phyloP scores from a whole-genome alignment of 1,140 invertebrate genomes.

The Adoxophyes honmai region DNA sequence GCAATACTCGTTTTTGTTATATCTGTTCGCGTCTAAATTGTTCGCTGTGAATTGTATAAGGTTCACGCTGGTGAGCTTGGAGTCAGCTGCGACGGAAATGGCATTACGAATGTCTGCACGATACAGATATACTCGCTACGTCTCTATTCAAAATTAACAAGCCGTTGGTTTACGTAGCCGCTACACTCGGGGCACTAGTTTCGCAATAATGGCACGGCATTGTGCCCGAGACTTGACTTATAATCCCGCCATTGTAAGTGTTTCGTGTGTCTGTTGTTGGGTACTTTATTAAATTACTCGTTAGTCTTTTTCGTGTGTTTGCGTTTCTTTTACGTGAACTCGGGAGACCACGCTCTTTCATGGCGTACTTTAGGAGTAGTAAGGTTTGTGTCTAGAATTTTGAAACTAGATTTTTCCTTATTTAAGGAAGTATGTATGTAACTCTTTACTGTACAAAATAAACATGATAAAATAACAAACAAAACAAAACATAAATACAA shows the following conservation, averaged over 20 bases:
- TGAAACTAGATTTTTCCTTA: no score
- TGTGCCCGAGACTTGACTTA: slow-evolving; percentile 14
- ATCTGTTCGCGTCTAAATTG: slow-evolving; percentile 26
- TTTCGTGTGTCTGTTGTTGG: slow-evolving; percentile 7
- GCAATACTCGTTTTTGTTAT: no score
- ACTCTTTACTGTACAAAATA: no score
- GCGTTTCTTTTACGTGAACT: no score
- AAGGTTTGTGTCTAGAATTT: no score
- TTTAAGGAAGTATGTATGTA: no score
- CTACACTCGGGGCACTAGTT: slow-evolving; percentile 13
- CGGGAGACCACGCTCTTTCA: no score
- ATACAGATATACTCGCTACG: slow-evolving; percentile 30
- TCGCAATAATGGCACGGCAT: slow-evolving; percentile 16
- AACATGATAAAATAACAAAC: no score
- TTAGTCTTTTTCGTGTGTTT: slow-evolving; percentile 2
- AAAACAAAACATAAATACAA: no score
- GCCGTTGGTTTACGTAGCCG: slow-evolving; percentile 19
- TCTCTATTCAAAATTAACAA: slow-evolving; percentile 34
- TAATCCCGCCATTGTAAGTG: slow-evolving; percentile 16
- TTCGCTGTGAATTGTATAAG: slow-evolving; percentile 46
- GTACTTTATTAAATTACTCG: slow-evolving; percentile 13
- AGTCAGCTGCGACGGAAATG: slow-evolving; percentile 44
- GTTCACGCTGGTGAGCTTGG: slow-evolving; percentile 57
- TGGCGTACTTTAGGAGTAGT: no score
- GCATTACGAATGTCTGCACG: slow-evolving; percentile 32